A percentile compares a stretch with the other conserved stretches of the same genome.
phyloP scores from a whole-genome alignment of 2,888 invertebrate genomes.

The Eupithecia insigniata region DNA sequence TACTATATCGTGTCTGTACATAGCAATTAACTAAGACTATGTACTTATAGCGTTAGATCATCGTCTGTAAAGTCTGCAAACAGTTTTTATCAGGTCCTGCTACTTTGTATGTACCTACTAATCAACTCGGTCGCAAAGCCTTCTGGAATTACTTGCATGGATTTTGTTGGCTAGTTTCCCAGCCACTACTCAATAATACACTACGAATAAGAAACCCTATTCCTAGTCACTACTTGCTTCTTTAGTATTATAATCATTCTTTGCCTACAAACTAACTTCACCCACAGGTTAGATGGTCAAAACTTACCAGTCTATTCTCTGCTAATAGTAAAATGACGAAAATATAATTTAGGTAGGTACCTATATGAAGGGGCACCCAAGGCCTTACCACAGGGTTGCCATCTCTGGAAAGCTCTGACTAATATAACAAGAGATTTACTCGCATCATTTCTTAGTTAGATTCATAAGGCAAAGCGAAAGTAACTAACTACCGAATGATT shows the following conservation, averaged over 20 bases:
- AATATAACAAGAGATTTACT: not conserved
- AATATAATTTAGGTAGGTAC: not conserved
- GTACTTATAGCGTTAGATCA: slow-evolving; percentile 5
- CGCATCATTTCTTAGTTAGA: not conserved
- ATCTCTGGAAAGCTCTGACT: not conserved
- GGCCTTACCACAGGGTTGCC: not conserved
- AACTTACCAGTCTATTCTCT: not conserved
- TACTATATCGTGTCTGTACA: not conserved
- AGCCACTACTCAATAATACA: no score
- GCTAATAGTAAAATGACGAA: not conserved
- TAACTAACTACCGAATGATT: slow-evolving; percentile 5
- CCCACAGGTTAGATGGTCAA: not conserved
- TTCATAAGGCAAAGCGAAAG: slow-evolving; percentile 10
- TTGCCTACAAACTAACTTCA: not conserved
- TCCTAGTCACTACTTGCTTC: not conserved
- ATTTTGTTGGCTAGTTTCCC: not conserved
- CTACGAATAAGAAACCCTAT: no score
- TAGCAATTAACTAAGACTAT: slow-evolving; percentile 14
- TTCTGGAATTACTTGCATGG: not conserved
- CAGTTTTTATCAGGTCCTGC: slow-evolving; percentile 4
- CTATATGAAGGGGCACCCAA: not conserved
- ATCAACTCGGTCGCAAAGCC: not conserved
- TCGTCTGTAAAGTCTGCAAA: not conserved
- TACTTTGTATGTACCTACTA: not conserved
- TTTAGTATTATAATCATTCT: not conserved